phyloP scores from a whole-genome alignment of 2,888 invertebrate species.

The Drosophila engyochracea region DNA sequence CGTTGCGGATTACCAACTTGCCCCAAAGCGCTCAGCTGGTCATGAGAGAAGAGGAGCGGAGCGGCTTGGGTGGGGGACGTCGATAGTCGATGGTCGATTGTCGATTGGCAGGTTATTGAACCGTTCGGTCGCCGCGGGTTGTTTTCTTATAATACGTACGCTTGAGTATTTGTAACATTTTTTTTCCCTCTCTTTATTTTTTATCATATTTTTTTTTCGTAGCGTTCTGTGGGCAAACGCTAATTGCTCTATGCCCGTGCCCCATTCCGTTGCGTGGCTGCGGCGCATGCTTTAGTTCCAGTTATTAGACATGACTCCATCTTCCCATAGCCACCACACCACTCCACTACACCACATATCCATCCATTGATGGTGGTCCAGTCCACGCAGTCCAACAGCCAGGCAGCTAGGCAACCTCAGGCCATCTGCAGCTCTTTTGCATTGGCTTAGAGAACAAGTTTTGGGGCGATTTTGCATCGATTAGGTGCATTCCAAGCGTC shows the following conservation, averaged over 20 bases:
- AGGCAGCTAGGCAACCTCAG: not conserved
- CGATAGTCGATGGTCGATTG: constrained; percentile 36
- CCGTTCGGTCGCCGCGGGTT: constrained; percentile 30
- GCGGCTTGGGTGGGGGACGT: not conserved
- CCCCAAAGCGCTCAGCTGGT: constrained; percentile 20
- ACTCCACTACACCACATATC: not conserved
- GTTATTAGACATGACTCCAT: constrained; percentile 73
- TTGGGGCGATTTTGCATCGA: constrained; percentile 76
- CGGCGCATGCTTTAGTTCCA: constrained; percentile 75
- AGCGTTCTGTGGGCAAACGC: constrained; percentile 58
- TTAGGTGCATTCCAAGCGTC: constrained; percentile 78
- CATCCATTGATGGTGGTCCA: constrained; percentile 66
- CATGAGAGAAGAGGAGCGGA: not conserved
- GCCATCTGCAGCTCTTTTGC: constrained; percentile 20
- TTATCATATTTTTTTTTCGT: constrained; percentile 34
- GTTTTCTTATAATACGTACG: constrained; percentile 32
- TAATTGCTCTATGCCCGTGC: constrained; percentile 60
- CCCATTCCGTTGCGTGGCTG: constrained; percentile 28
- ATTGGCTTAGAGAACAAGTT: constrained; percentile 70
- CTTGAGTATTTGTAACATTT: constrained; percentile 65
- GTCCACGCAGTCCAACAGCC: not conserved
- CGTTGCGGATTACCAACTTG: constrained; percentile 28
- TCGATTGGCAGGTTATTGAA: constrained; percentile 73
- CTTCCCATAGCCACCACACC: constrained; percentile 22
- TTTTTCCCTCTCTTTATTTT: constrained; percentile 15